These are phyloP conservation scores for Recurvirostra avosetta DNA, from an alignment of 2,113 vertebrate species.

Conservation along the genomic window DNA sequence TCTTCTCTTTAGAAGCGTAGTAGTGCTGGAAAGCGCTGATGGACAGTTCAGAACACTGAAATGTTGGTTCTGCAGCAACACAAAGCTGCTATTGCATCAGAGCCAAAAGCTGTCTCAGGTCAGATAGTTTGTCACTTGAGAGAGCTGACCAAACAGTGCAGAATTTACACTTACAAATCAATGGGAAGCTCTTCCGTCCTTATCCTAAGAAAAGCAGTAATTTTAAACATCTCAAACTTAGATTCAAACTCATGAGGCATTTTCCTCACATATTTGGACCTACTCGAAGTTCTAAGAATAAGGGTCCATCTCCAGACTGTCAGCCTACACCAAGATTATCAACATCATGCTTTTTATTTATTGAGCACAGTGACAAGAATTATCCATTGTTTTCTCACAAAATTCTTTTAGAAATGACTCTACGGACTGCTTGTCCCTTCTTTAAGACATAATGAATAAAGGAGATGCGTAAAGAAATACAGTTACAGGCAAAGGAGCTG, in stretches of 20 bases:
- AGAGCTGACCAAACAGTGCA: neutral
- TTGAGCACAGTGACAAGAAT: neutral
- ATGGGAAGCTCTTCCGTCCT: neutral
- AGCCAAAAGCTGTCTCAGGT: neutral
- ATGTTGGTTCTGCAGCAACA: neutral
- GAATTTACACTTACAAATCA: neutral
- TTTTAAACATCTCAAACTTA: neutral
- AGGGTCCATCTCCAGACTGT: neutral
- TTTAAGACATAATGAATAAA: neutral
- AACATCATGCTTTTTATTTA: neutral
- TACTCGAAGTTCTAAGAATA: neutral
- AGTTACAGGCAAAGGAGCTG: neutral
- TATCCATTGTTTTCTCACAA: neutral
- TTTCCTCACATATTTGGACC: neutral
- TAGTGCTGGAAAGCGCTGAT: neutral
- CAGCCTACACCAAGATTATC: neutral
- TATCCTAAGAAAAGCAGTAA: neutral
- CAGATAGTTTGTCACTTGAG: neutral
- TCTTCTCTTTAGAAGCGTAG: neutral
- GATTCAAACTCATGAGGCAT: neutral
- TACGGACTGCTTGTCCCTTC: neutral
- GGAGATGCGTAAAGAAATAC: neutral
- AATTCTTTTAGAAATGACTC: neutral
- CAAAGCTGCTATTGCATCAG: neutral
- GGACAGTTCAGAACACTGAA: neutral